A percentile compares a stretch with the other conserved stretches of the same genome.
These are phyloP conservation scores for Alces alces DNA, from an alignment of 2,113 vertebrate genomes.

Conservation along the genomic window DNA sequence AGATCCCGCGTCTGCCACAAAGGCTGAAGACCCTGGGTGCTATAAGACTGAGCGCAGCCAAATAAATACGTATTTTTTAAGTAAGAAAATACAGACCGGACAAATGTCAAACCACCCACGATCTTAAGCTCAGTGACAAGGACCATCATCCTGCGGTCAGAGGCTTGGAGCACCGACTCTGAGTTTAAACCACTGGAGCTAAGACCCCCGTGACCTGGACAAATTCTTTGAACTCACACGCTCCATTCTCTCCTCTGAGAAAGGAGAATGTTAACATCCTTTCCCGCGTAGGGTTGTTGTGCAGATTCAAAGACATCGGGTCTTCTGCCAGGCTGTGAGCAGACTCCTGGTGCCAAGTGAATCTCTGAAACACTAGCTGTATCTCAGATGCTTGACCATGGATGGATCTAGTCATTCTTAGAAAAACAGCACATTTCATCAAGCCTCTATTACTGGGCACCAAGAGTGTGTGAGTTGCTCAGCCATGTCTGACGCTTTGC, in stretches of 20 bases:
- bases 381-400: not conserved
- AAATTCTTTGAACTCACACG: not conserved
- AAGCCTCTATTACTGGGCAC: not conserved
- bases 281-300: not conserved
- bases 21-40: not conserved
- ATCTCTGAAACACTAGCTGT: not conserved
- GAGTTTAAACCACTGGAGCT: not conserved
- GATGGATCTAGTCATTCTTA: not conserved
- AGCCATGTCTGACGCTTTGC: not conserved
- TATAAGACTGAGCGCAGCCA: rapidly evolving
- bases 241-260: not conserved
- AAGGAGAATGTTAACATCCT: too few relatives aligned
- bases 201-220: not conserved
- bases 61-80: not conserved
- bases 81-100: not conserved
- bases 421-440: not conserved
- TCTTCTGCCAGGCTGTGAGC: not conserved
- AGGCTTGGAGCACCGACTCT: not conserved
- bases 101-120: not conserved
- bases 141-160: not conserved
- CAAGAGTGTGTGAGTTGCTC: not conserved
- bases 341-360: not conserved
- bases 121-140: not conserved
- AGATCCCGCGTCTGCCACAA: rapidly evolving
- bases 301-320: not conserved